phyloP scores from a whole-genome alignment of 2,113 vertebrate species.

The Neodontobutis hainanensis region DNA sequence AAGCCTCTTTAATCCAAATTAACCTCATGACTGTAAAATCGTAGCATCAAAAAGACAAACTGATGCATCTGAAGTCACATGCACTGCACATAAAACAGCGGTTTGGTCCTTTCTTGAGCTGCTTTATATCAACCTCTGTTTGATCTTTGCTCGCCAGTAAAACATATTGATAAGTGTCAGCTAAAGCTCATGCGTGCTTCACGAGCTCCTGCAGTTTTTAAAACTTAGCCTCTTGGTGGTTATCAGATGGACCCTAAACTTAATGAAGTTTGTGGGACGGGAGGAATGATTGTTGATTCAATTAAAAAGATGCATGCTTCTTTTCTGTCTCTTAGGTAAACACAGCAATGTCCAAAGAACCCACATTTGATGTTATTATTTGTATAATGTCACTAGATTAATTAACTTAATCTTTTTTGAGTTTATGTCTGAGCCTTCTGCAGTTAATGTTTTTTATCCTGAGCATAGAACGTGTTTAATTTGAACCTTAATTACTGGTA shows the following conservation, averaged over 20 bases:
- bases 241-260: conserved; percentile 36
- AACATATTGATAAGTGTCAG: conserved; percentile 35
- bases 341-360: too few relatives aligned
- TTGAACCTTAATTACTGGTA: too few relatives aligned
- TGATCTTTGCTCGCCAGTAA: conserved; percentile 29
- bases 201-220: conserved; percentile 26
- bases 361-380: too few relatives aligned
- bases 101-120: neutral
- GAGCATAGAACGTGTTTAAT: too few relatives aligned
- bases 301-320: conserved; percentile 20
- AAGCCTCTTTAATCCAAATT: neutral
- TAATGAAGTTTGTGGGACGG: conserved; percentile 55
- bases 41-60: neutral
- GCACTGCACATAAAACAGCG: neutral
- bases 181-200: conserved; percentile 35
- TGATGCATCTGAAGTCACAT: neutral
- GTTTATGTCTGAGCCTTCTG: too few relatives aligned
- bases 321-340: neutral
- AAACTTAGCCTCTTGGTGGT: conserved; percentile 45
- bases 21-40: neutral
- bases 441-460: too few relatives aligned
- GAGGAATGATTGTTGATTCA: conserved; percentile 42
- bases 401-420: too few relatives aligned
- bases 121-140: conserved; percentile 16
- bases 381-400: too few relatives aligned